Evolutionary conservation across 2,888 invertebrate genomes (phyloP), one percentile per base, ranked within the genome.

Genomic region (Neoaliturus tenellus): DNA sequence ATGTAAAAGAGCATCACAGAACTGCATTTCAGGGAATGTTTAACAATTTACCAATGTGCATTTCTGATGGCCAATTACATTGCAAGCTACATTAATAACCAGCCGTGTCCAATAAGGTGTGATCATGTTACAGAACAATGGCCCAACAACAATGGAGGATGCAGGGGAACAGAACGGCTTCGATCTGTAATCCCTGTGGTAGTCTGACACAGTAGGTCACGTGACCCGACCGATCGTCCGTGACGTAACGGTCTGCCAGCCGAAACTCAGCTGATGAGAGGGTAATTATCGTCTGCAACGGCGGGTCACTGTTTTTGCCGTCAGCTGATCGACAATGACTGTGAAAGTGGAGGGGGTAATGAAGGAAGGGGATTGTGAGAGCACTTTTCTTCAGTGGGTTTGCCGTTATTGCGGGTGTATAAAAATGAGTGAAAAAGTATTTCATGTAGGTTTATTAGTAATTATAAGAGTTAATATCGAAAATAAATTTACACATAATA

Each of bases 161-260:
- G 35, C 35, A 4, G 35, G 35, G 44, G 12, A 44, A 51, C 51
- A 51, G 20, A 23, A 23, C 51, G 51, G 51, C 51, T 20, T 23
- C 62, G 62, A 62, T 31, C 69, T 20, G 75, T 75, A 39, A 41
- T 28, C 75, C 41, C 41, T 75, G 75, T n/a, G 75, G 75, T 2
- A 73, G 20, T 8, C 41, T 41, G 35, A 31, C 41, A 25, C 23
- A 17, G 67, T n/a, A 5, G 75, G 25, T 75, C 75, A 75, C 75
- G 75, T 75, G 75, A 75, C 75, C 75, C 48, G 17, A 44, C 17
- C 75, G 28, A 75, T 44, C 75, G 25, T 48, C 28, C 75, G 75
- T 75, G 48, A 41, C 75, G 75, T 75, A 75, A 75, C 75, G 75
- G 75, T n/a, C n/a, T n/a, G n/a, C n/a, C n/a, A n/a, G 20, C 67